These are phyloP conservation scores for Asobara japonica DNA, from an alignment of 1,140 invertebrate genomes.

Conservation along the genomic window DNA sequence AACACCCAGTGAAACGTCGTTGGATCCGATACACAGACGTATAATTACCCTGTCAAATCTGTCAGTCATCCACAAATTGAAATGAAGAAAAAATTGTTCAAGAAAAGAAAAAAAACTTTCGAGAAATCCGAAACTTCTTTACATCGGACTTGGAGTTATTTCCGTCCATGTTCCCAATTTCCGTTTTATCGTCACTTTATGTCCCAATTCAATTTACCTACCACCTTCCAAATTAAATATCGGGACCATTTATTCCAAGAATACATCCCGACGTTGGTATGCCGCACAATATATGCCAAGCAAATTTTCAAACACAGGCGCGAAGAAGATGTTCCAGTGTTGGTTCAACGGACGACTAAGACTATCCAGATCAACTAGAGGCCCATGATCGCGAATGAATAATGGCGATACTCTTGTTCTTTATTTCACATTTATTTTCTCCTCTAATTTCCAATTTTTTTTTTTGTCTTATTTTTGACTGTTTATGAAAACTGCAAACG, in stretches of 20 bases:
- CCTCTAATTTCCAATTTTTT: not conserved
- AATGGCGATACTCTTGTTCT: not conserved
- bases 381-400: not conserved
- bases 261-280: not conserved
- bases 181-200: not conserved
- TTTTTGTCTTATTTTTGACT: not conserved
- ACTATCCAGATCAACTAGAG: not conserved
- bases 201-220: not conserved
- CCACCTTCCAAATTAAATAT: not conserved
- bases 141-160: not conserved
- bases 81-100: not conserved
- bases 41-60: constrained; percentile 9
- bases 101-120: not conserved
- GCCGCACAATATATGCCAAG: constrained; percentile 9
- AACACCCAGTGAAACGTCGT: not conserved
- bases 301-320: constrained; percentile 4
- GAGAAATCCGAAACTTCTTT: not conserved
- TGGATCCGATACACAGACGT: not conserved
- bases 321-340: not conserved
- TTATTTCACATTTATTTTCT: not conserved
- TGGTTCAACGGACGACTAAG: not conserved
- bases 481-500: not conserved
- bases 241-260: not conserved
- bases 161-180: not conserved
- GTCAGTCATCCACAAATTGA: not conserved